Base-by-base conservation (phyloP, 2,113 vertebrate genomes). In the Sarotherodon lohbergeri region DNA sequence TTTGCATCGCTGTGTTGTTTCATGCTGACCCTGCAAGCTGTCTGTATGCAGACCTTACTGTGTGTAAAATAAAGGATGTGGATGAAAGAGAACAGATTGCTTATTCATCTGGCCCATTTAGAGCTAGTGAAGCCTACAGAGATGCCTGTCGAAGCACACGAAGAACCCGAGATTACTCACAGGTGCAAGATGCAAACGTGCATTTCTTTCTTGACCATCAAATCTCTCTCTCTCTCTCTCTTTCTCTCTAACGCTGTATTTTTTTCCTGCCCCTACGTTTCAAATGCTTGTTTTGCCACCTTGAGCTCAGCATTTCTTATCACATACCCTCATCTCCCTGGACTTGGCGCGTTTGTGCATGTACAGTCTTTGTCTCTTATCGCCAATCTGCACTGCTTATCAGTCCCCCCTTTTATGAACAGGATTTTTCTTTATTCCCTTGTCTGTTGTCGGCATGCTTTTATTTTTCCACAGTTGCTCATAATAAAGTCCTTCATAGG, bases 61-160 rank as follows among this genome's bases (percentile, higher is more conserved):
- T 88, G 87, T 88, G 86, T 81, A 83, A 88, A 91, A 92, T 86
- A 91, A 92, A 94, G 90, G 93, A 91, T 84, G n/a, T 16, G 93
- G 82, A 95, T 96, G 94, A 97, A 97, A 95, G 90, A 86, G 68
- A 83, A 83, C 93, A 96, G 96, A 96, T 96, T 96, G 93, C 92
- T 80, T 92, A 96, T 96, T 96, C 95, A 94, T 94, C 90, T 85
- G 85, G 50, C 50, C 90, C 90, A 95, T 96, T 96, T 93, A 96
- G 94, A 95, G 92, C 93, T 96, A 96, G 93, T 11, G 91, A 96
- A 94, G 95, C 96, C 90, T 96, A 68, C 89, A 94, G 88, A 90
- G 90, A 91, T 89, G 80, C 84, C 92, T 88, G 91, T 91, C 57
- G 43, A 66, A 88, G 87, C 90, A 81, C 83, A 71, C 57, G 89